phyloP scores from a whole-genome alignment of 2,888 invertebrate species.

The Drosophila mettleri region DNA sequence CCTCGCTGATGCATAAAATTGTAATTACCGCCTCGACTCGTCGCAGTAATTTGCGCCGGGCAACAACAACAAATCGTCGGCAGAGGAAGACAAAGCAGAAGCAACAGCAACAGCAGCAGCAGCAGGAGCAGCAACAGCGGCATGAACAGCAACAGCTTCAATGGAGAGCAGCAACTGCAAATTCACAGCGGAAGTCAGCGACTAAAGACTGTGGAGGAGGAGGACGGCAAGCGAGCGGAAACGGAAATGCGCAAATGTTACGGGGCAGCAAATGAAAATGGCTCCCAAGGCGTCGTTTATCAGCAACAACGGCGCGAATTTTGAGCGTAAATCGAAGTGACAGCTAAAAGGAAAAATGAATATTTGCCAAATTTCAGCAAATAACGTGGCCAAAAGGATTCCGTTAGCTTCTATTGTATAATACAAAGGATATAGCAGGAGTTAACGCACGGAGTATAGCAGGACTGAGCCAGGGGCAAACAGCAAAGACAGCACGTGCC shows the following conservation, averaged over 20 bases:
- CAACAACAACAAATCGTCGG: constrained; percentile 52
- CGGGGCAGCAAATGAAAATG: constrained; percentile 67
- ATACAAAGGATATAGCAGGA: not conserved
- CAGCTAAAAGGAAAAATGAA: constrained; percentile 19
- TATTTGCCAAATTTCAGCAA: constrained; percentile 16
- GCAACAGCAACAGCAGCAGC: not conserved
- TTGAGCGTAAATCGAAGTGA: constrained; percentile 41
- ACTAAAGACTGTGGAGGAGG: not conserved
- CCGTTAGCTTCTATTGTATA: constrained; percentile 15
- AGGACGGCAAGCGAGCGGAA: constrained; percentile 55
- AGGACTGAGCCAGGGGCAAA: too few species aligned
- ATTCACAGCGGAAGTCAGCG: constrained; percentile 56
- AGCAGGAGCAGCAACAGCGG: not conserved
- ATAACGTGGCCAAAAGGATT: constrained; percentile 33
- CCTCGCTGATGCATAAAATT: constrained; percentile 50
- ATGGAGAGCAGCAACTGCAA: constrained; percentile 5
- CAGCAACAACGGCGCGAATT: constrained; percentile 34
- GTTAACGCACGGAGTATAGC: too few species aligned
- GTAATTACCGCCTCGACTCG: constrained; percentile 66
- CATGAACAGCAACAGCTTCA: too few species aligned
- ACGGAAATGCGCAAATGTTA: constrained; percentile 77
- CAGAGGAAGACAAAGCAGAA: constrained; percentile 16
- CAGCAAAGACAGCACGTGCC: constrained; percentile 47
- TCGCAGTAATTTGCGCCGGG: constrained; percentile 53
- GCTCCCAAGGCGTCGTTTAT: constrained; percentile 70